Conservation (phyloP, 92 coral and sea anemone genomes). For the Umimayanthus kanabou region DNA sequence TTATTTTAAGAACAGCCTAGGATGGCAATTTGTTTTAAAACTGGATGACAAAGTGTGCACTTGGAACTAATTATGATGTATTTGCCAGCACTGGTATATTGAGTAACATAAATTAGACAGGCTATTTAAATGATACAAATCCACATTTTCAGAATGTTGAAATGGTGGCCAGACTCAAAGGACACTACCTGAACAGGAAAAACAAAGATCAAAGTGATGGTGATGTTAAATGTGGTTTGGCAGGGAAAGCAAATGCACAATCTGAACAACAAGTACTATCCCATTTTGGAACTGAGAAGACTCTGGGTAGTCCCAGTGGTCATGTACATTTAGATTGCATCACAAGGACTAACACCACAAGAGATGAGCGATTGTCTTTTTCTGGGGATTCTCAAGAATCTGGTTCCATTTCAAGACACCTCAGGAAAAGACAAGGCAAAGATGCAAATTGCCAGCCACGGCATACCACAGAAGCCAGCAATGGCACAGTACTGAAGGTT, state of each 20-base stretch:
- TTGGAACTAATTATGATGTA: no score
- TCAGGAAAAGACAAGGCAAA: not conserved
- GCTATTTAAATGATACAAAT: not conserved
- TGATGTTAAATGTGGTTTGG: not conserved
- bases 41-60: no score
- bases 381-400: not conserved
- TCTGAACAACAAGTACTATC: not conserved
- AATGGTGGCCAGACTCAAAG: conserved; percentile 37
- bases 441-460: not conserved
- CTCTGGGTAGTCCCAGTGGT: not conserved
- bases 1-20: no score
- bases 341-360: not conserved
- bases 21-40: no score
- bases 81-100: not conserved
- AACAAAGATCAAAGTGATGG: conserved; percentile 4
- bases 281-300: not conserved
- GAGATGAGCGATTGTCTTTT: not conserved
- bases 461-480: not conserved
- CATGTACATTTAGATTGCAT: not conserved
- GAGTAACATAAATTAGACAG: not conserved
- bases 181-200: conserved; percentile 13
- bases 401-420: not conserved
- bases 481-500: not conserved
- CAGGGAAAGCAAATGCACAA: not conserved
- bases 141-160: conserved; percentile 42